Evolutionary conservation across 2,888 invertebrate species (phyloP).

Genomic region (Microctonus brassicae): DNA sequence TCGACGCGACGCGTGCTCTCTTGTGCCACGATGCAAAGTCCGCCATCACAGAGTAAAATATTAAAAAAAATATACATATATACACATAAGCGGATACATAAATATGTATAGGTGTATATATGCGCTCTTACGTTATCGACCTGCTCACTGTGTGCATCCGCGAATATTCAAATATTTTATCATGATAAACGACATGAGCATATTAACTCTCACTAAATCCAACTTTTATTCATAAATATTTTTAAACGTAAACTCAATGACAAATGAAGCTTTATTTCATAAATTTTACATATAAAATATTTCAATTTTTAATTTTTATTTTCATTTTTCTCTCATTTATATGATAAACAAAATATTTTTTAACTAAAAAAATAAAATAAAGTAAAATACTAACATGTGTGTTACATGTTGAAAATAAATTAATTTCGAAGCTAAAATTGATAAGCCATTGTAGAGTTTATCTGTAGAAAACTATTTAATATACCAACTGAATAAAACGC

Average conservation of each 20-base stretch:
- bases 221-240: constrained; percentile 9
- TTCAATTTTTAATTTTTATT: too few relatives aligned
- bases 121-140: background rate
- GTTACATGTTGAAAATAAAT: too few relatives aligned
- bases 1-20: constrained; percentile 16
- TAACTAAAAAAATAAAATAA: too few relatives aligned
- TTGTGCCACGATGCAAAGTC: constrained; percentile 20
- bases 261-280: background rate
- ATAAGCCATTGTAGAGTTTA: too few relatives aligned
- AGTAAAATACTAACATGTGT: too few relatives aligned
- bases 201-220: constrained; percentile 7
- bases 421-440: too few relatives aligned
- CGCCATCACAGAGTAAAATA: constrained; percentile 3
- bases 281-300: background rate
- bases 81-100: constrained; percentile 7
- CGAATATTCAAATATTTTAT: constrained; percentile 24
- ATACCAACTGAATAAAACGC: background rate
- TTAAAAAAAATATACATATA: too few relatives aligned
- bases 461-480: background rate
- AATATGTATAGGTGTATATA: background rate
- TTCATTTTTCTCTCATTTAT: too few relatives aligned
- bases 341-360: too few relatives aligned
- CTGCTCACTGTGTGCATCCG: background rate
- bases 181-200: constrained; percentile 10
- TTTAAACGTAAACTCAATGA: background rate